Percentiles rank a stretch among this genome's conserved stretches.
Evolutionary conservation across 2,888 invertebrate species (phyloP).

Genomic region (Leptarthrus brevirostris): DNA sequence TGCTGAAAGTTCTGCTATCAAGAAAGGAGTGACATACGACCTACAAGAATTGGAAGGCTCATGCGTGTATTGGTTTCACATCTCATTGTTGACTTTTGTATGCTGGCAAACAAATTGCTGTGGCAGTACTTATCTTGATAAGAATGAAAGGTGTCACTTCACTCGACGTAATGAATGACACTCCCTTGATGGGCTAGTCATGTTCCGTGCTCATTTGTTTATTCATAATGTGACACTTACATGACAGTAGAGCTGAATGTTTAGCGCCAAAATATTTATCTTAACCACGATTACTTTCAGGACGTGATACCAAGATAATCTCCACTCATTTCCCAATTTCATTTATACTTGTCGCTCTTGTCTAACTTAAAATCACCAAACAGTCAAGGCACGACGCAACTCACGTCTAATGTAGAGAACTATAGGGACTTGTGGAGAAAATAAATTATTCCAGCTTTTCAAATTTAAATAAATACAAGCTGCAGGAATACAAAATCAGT

Average conservation of each 20-base stretch:
- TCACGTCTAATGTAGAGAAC: constrained; percentile 4
- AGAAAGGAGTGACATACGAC: neutral
- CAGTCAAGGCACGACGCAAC: constrained; percentile 24
- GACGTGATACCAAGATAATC: constrained; percentile 34
- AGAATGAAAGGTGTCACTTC: constrained; percentile 44
- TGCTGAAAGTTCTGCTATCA: neutral
- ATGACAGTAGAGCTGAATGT: constrained; percentile 38
- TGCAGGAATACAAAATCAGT: too few relatives aligned
- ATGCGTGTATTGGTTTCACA: constrained; percentile 28
- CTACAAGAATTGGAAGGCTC: neutral
- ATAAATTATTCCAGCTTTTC: too few relatives aligned
- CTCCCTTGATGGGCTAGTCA: constrained; percentile 35
- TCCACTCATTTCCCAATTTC: constrained; percentile 32
- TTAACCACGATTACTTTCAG: constrained; percentile 37
- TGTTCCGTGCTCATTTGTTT: constrained; percentile 38
- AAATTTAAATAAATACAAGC: too few relatives aligned
- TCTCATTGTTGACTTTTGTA: neutral
- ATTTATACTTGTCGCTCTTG: constrained; percentile 28
- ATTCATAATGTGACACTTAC: constrained; percentile 44
- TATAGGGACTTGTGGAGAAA: neutral
- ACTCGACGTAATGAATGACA: constrained; percentile 40
- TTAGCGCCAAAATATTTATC: constrained; percentile 38
- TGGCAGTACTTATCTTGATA: constrained; percentile 25
- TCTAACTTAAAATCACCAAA: constrained; percentile 15
- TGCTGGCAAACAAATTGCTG: constrained; percentile 29